Evolutionary conservation across 2,113 vertebrate genomes (phyloP).

Genomic region (Zosterops pallidus): DNA sequence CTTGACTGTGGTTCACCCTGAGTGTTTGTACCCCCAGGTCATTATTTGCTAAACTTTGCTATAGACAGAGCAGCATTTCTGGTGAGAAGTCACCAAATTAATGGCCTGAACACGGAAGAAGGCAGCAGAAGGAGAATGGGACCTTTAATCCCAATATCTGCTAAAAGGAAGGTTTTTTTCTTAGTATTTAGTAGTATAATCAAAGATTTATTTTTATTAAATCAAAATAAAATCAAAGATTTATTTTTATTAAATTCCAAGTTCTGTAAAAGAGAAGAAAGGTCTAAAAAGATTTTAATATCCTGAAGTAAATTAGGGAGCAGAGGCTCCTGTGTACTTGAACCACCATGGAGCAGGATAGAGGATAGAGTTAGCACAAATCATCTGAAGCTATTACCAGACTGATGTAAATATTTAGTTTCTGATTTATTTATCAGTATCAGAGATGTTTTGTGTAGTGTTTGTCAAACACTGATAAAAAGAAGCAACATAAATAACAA

Average conservation of each 20-base stretch:
- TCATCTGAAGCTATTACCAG: neutral
- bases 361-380: neutral
- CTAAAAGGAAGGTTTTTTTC: neutral
- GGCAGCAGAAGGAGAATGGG: neutral
- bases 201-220: neutral
- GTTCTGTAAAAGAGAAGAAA: neutral
- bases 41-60: neutral
- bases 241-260: neutral
- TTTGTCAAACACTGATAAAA: neutral
- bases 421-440: neutral
- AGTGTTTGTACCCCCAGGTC: neutral
- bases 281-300: neutral
- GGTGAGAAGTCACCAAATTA: neutral
- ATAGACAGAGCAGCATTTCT: neutral
- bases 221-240: neutral
- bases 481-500: neutral
- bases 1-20: fast-evolving
- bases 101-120: neutral
- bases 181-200: neutral
- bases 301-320: neutral
- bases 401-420: neutral
- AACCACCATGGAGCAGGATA: neutral
- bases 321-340: fast-evolving
- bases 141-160: neutral
- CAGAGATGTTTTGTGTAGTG: neutral